Percentiles rank a stretch among this genome's conserved stretches.
Evolutionary conservation across 2,888 invertebrate genomes (phyloP).

Genomic region (Chorisops tibialis): DNA sequence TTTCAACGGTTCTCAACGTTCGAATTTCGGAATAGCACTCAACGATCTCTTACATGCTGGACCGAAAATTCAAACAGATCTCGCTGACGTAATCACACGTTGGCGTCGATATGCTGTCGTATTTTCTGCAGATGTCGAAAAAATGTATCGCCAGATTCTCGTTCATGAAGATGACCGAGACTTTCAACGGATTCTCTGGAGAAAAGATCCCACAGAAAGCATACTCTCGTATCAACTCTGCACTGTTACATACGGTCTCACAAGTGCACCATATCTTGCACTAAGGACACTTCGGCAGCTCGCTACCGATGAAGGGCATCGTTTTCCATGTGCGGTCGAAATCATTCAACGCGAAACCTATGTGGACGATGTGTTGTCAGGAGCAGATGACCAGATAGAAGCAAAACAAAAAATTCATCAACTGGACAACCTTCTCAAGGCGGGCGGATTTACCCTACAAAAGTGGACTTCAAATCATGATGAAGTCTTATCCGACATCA

Average conservation of each 20-base stretch:
- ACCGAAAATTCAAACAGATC: neutral
- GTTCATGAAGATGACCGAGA: neutral
- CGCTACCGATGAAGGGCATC: too few relatives aligned
- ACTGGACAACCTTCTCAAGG: neutral
- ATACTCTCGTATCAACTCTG: conserved; percentile 13
- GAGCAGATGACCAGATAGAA: too few relatives aligned
- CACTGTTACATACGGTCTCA: conserved; percentile 25
- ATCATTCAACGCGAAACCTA: too few relatives aligned
- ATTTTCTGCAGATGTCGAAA: too few relatives aligned
- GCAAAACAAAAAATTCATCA: neutral
- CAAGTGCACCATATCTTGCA: conserved; percentile 25
- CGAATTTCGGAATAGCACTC: neutral
- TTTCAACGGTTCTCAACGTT: conserved; percentile 11
- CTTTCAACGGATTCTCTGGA: too few relatives aligned
- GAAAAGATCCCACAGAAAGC: too few relatives aligned
- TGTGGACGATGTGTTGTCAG: too few relatives aligned
- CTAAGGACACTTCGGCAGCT: conserved; percentile 4
- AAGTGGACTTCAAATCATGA: neutral
- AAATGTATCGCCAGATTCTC: too few relatives aligned
- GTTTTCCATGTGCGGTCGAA: too few relatives aligned
- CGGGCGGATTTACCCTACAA: neutral
- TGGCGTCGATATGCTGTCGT: neutral
- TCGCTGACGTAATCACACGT: conserved; percentile 1
- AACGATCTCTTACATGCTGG: conserved; percentile 21
- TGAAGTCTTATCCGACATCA: neutral